phyloP scores from a whole-genome alignment of 2,888 invertebrate genomes.

The Drosophila birchii region DNA sequence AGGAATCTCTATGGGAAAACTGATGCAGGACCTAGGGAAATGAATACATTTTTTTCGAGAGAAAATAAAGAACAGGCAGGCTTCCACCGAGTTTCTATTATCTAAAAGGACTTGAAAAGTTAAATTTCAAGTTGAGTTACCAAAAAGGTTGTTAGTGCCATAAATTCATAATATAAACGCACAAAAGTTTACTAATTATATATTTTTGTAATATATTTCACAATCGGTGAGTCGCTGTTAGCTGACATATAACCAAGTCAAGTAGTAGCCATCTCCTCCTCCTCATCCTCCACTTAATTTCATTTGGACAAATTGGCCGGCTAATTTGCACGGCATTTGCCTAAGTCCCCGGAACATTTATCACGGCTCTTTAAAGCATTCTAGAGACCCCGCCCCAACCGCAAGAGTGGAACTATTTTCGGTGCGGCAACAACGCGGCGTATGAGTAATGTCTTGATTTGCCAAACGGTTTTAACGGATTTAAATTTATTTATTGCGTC shows the following conservation, averaged over 20 bases:
- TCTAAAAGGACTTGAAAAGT: neutral
- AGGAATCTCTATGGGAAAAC: neutral
- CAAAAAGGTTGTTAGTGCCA: neutral
- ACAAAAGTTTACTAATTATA: too few relatives aligned
- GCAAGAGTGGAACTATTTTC: slow-evolving; percentile 59
- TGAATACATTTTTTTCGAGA: neutral
- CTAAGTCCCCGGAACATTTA: slow-evolving; percentile 68
- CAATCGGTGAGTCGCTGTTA: neutral
- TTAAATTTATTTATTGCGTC: slow-evolving; percentile 68
- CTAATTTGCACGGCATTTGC: slow-evolving; percentile 69
- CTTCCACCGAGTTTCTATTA: neutral
- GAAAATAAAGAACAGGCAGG: neutral
- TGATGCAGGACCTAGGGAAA: neutral
- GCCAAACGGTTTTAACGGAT: slow-evolving; percentile 68
- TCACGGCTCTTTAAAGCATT: slow-evolving; percentile 59
- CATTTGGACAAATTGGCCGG: slow-evolving; percentile 69
- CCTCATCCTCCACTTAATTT: slow-evolving; percentile 26
- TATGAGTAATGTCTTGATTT: slow-evolving; percentile 78
- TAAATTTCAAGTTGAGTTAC: neutral
- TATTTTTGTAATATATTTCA: neutral
- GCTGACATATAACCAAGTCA: slow-evolving; percentile 35
- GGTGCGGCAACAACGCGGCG: slow-evolving; percentile 59
- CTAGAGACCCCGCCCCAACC: slow-evolving; percentile 12
- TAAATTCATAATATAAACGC: neutral
- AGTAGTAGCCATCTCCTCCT: neutral